Conservation (phyloP, 2,113 vertebrate genomes). For the Oryzias curvinotus region DNA sequence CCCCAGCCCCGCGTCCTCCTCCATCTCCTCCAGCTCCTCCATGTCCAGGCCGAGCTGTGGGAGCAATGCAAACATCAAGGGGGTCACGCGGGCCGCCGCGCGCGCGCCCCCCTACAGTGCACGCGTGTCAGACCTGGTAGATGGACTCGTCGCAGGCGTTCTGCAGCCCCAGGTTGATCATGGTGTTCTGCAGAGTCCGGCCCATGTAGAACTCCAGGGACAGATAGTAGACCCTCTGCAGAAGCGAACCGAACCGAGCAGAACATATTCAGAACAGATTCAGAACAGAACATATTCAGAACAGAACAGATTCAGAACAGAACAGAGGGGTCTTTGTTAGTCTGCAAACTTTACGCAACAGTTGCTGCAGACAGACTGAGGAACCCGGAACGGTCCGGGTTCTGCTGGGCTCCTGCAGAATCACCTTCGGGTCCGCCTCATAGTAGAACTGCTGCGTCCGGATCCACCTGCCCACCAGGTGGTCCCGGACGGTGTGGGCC, state of each 20-base stretch:
- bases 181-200: slow-evolving; percentile 92
- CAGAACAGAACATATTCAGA: too few relatives aligned
- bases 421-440: slow-evolving; percentile 90
- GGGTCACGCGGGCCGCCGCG: too few relatives aligned
- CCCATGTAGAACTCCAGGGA: slow-evolving; percentile 99
- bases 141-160: slow-evolving; percentile 95
- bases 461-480: slow-evolving; percentile 94
- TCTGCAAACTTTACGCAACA: neutral
- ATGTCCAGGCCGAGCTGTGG: slow-evolving; percentile 91
- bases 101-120: too few relatives aligned
- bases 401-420: too few relatives aligned
- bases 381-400: too few relatives aligned
- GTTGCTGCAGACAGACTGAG: too few relatives aligned
- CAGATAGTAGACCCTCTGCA: slow-evolving; percentile 93
- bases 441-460: slow-evolving; percentile 94
- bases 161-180: slow-evolving; percentile 96
- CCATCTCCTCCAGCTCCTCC: slow-evolving; percentile 96
- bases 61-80: neutral
- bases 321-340: neutral
- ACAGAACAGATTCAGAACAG: too few relatives aligned
- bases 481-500: slow-evolving; percentile 91
- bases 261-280: too few relatives aligned
- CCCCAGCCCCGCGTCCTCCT: slow-evolving; percentile 95
- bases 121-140: slow-evolving; percentile 83
- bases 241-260: too few relatives aligned